Evolutionary conservation across 2,113 vertebrate species (phyloP), one percentile per base, ranked within the genome.

Genomic region (Corapipo altera): DNA sequence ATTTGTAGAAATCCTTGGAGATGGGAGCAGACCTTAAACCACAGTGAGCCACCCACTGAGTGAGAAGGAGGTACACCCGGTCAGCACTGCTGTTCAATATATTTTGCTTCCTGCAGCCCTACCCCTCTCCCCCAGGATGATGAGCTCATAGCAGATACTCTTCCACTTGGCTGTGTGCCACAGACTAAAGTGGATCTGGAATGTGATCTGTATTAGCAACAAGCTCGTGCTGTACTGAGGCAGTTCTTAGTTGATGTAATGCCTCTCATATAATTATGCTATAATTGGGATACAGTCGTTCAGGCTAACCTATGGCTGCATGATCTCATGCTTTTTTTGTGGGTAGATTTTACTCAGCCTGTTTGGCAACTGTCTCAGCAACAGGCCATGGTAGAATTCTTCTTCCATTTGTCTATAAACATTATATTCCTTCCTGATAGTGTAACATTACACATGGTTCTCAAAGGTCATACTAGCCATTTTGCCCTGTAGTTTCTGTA

Each of bases 181-280:
- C 22, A 9, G 58, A 26, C 67, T 86, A 51, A 87, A 95, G 59
- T 66, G 83, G 58, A 57, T 82, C 58, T 89, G 72, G 59, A 75
- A 77, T 89, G 76, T 59, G 69, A 81, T 86, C 57, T 92, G 44
- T 75, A 66, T 87, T 52, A 96, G 72, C 84, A 95, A 91, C 52
- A 82, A 71, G 65, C 57, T 86, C 15, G 2, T 85, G 91, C 58
- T 78, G 14, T 87, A 87, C 74, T 2, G 2, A 58, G 41, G 64
- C 74, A 72, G 30, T 62, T 61, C 77, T 91, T 76, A 35, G 64
- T 49, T 91, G 70, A 81, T 89, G 52, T 82, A 93, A 61, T 91
- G 33, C 26, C 37, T 37, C 64, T 83, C 71, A 49, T 33, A 61
- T 61, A 88, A 70, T 48, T 65, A 79, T 52, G 54, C 77, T 83